Percentiles rank a stretch among this genome's conserved stretches.
These are phyloP conservation scores for Dolichomitus sp. DNA, from an alignment of 2,888 invertebrate genomes.

Conservation along the genomic window DNA sequence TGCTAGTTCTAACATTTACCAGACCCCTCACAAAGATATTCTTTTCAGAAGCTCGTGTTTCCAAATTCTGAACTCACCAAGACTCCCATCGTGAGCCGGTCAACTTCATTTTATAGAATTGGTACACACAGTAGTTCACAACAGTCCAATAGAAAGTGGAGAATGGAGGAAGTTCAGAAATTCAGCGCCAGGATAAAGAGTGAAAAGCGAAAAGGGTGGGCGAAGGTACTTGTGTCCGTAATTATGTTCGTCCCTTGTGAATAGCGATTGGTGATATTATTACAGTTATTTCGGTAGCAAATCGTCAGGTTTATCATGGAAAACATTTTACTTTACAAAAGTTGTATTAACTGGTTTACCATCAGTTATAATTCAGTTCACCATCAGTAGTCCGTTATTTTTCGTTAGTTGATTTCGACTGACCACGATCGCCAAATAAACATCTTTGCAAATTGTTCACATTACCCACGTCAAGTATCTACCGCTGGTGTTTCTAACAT, in stretches of 20 bases:
- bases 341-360: background rate
- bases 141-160: background rate
- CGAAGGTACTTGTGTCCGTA: constrained; percentile 16
- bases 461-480: background rate
- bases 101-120: constrained; percentile 8
- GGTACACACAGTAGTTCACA: too few species aligned
- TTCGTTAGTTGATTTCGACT: background rate
- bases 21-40: background rate
- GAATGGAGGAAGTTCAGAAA: constrained; percentile 19
- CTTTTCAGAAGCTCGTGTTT: background rate
- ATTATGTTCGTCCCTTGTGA: constrained; percentile 30
- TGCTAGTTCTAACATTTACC: background rate
- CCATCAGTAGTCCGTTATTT: background rate
- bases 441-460: background rate
- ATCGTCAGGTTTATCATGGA: background rate
- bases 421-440: background rate
- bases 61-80: background rate
- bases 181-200: constrained; percentile 41
- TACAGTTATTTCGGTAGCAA: background rate
- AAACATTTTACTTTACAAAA: background rate
- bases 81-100: constrained; percentile 13
- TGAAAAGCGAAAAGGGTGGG: constrained; percentile 25
- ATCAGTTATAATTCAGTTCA: background rate
- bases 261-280: constrained; percentile 13
- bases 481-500: background rate